Evolutionary conservation across 1,140 invertebrate genomes (phyloP), one percentile per base, ranked within the genome.

Genomic region (Drosophila kanapiae): DNA sequence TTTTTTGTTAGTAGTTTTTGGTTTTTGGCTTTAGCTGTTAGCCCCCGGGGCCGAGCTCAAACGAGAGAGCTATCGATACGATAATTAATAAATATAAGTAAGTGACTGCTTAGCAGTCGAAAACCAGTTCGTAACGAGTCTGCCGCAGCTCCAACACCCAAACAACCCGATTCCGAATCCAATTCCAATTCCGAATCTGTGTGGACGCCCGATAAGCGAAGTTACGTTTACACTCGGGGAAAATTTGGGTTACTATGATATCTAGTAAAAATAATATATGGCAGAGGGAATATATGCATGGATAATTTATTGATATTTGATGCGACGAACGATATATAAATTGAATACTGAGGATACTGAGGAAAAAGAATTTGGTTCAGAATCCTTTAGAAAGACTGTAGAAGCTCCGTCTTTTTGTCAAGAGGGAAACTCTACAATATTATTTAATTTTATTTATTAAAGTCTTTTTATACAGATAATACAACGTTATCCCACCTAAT

Each of bases 31-130:
- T 33, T 18, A 31, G 56, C 53, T 57, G 47, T 42, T 43, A 14
- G 59, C 51, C 72, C 47, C 40, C n/a, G 60, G 60, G 57, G 75
- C 78, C 67, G 16, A 67, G 53, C 74, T 43, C 54, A 49, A 74
- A 37, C 43, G 63, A 75, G 71, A 80, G 83, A 76, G 80, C 72
- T 84, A 90, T 84, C 85, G 80, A 87, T 84, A 67, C 85, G 84
- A 80, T 88, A 88, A 88, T 88, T 88, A 88, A 88, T 88, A 88
- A 88, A 87, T 80, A 88, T 53, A 69, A 80, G 74, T 69, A 61
- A 58, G 49, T 38, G 62, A 58, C 56, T 64, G 70, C 64, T 63
- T 48, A 71, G 40, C 54, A 43, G 59, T 27, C 58, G 43, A 79
- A 87, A 86, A 87, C 83, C 83, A 87, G 83, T 86, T 86, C 47